Conservation (phyloP, 2,113 vertebrate genomes). For the Gila orcuttii region DNA sequence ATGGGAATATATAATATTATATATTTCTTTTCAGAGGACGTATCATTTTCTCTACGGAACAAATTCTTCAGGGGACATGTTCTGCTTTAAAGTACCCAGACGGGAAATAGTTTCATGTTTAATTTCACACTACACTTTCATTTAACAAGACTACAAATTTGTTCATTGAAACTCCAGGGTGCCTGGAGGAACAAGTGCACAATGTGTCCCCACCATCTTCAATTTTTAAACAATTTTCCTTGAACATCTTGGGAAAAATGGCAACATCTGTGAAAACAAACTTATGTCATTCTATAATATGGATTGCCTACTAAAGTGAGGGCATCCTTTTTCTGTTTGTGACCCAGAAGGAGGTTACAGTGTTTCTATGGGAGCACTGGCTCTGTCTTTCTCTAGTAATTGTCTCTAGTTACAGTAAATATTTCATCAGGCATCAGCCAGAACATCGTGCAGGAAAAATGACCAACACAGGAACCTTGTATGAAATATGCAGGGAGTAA, state of each 20-base stretch:
- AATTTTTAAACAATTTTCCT: constrained; percentile 1
- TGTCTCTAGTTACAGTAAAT: constrained; percentile 61
- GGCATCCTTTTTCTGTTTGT: background rate
- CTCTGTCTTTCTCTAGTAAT: constrained; percentile 47
- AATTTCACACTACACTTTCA: constrained; percentile 13
- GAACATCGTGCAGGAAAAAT: constrained; percentile 48
- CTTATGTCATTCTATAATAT: background rate
- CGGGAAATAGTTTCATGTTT: constrained; percentile 23
- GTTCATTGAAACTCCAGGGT: constrained; percentile 3
- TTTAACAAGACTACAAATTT: background rate
- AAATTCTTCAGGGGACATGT: constrained; percentile 20
- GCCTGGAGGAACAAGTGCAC: background rate
- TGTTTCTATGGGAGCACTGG: background rate
- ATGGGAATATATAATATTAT: background rate
- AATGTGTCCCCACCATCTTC: background rate
- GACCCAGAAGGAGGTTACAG: background rate
- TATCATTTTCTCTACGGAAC: background rate
- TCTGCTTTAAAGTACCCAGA: background rate
- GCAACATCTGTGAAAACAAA: background rate
- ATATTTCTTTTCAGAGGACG: constrained; percentile 4
- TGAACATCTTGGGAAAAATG: background rate
- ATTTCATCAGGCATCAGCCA: constrained; percentile 59
- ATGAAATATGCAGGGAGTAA: constrained; percentile 64
- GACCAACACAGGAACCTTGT: constrained; percentile 47
- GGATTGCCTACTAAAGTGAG: constrained; percentile 9